These are phyloP conservation scores for Cartodere bifasciata DNA, from an alignment of 2,888 invertebrate genomes.

Conservation along the genomic window DNA sequence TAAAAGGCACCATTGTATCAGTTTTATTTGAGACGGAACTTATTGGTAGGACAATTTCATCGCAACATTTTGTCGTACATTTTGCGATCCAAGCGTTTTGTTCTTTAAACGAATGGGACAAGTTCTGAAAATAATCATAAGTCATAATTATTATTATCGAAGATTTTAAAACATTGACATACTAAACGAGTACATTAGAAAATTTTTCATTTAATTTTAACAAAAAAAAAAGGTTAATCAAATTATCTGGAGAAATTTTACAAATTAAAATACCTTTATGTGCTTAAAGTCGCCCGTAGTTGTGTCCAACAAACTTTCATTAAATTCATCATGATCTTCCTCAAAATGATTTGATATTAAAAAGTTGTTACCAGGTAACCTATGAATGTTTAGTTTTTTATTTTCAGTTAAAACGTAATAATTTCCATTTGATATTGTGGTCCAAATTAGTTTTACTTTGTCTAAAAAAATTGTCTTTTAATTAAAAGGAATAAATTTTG, in stretches of 20 bases:
- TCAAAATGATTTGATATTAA: constrained; percentile 20
- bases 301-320: constrained; percentile 13
- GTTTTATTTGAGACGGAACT: constrained; percentile 1
- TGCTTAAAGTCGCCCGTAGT: constrained; percentile 20
- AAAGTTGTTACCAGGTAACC: constrained; percentile 25
- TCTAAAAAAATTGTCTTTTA: no score
- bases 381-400: constrained; percentile 20
- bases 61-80: neutral
- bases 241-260: neutral
- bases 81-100: constrained; percentile 17
- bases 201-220: no score
- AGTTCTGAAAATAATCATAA: constrained; percentile 17
- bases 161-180: no score
- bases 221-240: neutral
- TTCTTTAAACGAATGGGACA: constrained; percentile 19
- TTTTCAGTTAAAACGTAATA: constrained; percentile 16
- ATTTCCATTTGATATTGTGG: no score
- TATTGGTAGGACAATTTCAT: neutral
- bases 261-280: constrained; percentile 17
- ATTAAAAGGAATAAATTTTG: neutral
- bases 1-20: constrained; percentile 4
- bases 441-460: constrained; percentile 25
- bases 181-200: no score
- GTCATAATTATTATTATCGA: no score
- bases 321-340: constrained; percentile 7